Base-by-base conservation (phyloP, 2,888 invertebrate genomes). In the Chrysodeixis includens region DNA sequence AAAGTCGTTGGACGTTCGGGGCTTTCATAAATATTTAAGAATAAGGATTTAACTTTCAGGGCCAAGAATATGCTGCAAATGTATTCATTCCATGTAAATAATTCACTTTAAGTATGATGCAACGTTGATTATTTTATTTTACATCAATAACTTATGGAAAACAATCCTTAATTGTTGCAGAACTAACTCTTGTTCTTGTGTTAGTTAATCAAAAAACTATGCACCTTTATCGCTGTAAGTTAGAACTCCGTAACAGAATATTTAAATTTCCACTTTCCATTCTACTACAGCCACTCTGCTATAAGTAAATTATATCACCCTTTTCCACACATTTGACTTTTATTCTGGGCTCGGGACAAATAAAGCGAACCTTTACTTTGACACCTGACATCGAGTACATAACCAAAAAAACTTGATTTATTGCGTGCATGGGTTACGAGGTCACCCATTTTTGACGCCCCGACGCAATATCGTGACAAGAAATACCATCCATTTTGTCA, bases 1-100 rank as follows among this genome's bases (percentile, higher is more conserved):
- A 89, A 89, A 91, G 87, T 88, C 88, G 81, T 83, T 86, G 89
- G 89, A 87, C 89, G 88, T 84, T 84, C 77, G 83, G 80, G 74
- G 79, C 79, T 87, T 88, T 91, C 90, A 92, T 93, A 93, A 93
- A 93, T 93, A 92, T 92, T 90, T 88, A 92, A 90, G 88, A 85
- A 88, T 86, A 83, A 84, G 86, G 90, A 91, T 88, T 90, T 86
- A 90, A 90, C 89, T 90, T 92, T 86, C 74, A 82, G 77, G 82
- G 80, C 82, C 83, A 81, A 74, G 86, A 90, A 87, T 86, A 80
- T 86, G 81, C 63, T 71, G 60, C 65, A 16, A 71, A 78, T 75
- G 78, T 75, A 74, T 76, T 74, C 64, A 72, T 80, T 64, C 56
- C 62, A 72, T 72, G 70, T 67, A 65, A 74, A 74, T 70, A 56